A percentile compares a stretch with the other conserved stretches of the same genome.
Conservation (phyloP, 2,113 vertebrate species). For the Melanocharis versteri region DNA sequence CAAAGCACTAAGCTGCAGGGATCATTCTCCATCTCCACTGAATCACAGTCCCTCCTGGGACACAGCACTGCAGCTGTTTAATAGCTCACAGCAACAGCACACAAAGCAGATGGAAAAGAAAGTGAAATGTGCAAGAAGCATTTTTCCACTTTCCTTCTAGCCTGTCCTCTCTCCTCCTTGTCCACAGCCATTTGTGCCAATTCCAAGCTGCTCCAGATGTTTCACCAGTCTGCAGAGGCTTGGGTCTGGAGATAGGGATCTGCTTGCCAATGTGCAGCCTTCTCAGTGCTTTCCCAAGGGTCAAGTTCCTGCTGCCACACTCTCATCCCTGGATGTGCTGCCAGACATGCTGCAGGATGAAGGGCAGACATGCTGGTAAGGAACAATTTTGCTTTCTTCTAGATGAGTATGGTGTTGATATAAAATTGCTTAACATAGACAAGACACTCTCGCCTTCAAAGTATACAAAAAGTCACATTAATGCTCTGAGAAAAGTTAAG, state of each 20-base stretch:
- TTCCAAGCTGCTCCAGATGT: constrained; percentile 22
- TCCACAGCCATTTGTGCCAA: not conserved
- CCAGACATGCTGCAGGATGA: not conserved
- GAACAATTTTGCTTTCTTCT: not conserved
- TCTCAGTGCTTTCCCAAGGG: not conserved
- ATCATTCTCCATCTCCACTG: not conserved
- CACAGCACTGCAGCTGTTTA: constrained; percentile 9
- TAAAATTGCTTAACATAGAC: not conserved
- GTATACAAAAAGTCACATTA: not conserved
- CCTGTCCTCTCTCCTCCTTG: not conserved
- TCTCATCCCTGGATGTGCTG: not conserved
- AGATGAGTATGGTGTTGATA: not conserved
- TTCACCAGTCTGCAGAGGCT: constrained; percentile 17
- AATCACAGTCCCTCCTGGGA: not conserved
- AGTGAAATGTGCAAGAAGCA: not conserved
- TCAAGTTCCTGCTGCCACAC: not conserved
- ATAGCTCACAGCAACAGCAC: constrained; percentile 11
- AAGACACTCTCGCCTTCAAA: not conserved
- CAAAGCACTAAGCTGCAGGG: not conserved
- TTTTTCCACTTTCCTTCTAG: constrained; percentile 36
- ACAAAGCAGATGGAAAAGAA: constrained; percentile 38
- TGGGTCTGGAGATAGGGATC: not conserved
- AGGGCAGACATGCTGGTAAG: not conserved
- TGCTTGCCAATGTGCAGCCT: not conserved
- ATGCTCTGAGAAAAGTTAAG: not conserved